Evolutionary conservation across 2,113 vertebrate species (phyloP), one percentile per base, ranked within the genome.

Genomic region (Leptodactylus fuscus): DNA sequence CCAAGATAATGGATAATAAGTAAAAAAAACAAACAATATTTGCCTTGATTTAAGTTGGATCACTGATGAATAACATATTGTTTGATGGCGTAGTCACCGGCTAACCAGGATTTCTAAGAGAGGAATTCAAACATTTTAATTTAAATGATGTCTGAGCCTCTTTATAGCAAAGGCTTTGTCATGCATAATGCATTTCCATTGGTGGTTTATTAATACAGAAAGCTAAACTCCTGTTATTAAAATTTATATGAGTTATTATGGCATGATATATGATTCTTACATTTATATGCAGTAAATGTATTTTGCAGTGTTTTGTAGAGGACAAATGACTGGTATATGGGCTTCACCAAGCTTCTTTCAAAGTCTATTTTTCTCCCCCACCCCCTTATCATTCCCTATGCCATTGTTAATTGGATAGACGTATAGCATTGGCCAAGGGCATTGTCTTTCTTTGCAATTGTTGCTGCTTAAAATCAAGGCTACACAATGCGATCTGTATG

Each of bases 381-480:
- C 65, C 65, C 44, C 77, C 32, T 58, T 18, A 81, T 81, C 49
- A 71, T 81, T 85, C 84, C 51, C 51, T 81, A 73, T 81, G 76
- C 84, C 62, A 85, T 81, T 85, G 76, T 81, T 85, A 85, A 81
- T 85, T 85, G 84, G 84, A 85, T 81, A 71, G 65, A 85, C 84
- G 80, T 85, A 85, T 85, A 85, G 84, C 84, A 85, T 85, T 85
- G 84, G 76, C 77, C 84, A 81, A 85, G 84, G 84, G 84, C 84
- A 85, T 80, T 85, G 84, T 81, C 84, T 85, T 81, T 85, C 77
- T 60, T 85, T 85, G 46, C 84, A 85, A 85, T 85, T 85, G 76
- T 81, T 85, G 77, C 84, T 85, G 76, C 77, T 73, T 85, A 85
- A 85, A 85, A 85, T 60, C 84, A 85, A 85, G 84, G 84, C 84